Evolutionary conservation across 2,113 vertebrate genomes (phyloP).

Genomic region (Pituophis catenifer): DNA sequence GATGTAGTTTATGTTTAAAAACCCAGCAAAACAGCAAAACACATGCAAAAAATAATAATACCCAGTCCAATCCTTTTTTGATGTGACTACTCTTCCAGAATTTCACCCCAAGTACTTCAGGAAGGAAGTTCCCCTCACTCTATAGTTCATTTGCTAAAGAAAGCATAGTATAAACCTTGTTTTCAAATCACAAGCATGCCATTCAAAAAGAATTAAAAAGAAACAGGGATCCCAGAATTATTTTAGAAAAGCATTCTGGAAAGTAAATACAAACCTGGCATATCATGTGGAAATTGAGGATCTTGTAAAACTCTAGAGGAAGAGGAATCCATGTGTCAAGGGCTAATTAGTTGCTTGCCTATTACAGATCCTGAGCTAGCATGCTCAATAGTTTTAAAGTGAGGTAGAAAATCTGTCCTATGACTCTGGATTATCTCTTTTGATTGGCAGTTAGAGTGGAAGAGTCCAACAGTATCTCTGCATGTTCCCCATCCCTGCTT

Average conservation of each 20-base stretch:
- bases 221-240: background rate
- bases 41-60: background rate
- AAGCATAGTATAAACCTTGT: background rate
- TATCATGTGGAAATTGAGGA: conserved; percentile 5
- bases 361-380: background rate
- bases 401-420: background rate
- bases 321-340: conserved; percentile 16
- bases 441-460: background rate
- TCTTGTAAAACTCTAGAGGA: conserved; percentile 5
- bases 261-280: conserved; percentile 26
- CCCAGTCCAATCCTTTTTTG: background rate
- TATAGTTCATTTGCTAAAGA: background rate
- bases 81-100: background rate
- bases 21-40: background rate
- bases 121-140: background rate
- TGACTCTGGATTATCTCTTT: background rate
- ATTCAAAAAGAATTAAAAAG: background rate
- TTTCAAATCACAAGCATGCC: background rate
- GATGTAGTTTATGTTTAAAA: background rate
- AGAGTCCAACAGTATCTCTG: background rate
- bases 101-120: background rate
- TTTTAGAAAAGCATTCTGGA: conserved; percentile 10
- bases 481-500: background rate
- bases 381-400: background rate
- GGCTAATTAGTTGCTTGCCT: background rate